A percentile compares a stretch with the other conserved stretches of the same genome.
Conservation (phyloP, 2,113 vertebrate species). For the Melanostigma gelatinosum region DNA sequence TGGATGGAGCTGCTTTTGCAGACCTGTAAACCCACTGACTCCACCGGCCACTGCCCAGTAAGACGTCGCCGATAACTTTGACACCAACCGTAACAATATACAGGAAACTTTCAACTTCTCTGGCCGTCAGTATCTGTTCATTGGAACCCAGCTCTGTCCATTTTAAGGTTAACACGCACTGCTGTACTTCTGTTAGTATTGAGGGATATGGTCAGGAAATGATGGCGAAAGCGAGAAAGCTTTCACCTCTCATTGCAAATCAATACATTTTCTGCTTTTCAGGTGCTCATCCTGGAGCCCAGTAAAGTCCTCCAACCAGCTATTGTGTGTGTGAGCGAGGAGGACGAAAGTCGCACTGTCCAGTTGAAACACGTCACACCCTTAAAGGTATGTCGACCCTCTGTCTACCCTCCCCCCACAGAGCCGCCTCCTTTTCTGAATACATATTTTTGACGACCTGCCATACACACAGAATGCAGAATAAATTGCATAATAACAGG, state of each 20-base stretch:
- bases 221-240: too few species aligned
- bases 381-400: slow-evolving; percentile 79
- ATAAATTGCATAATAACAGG: neutral
- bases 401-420: neutral
- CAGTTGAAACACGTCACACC: slow-evolving; percentile 82
- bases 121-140: neutral
- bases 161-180: neutral
- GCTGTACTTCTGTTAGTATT: neutral
- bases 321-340: slow-evolving; percentile 78
- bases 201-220: neutral
- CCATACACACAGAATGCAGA: neutral
- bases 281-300: slow-evolving; percentile 91
- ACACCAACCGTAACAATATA: neutral
- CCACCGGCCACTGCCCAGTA: slow-evolving; percentile 82
- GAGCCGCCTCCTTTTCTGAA: neutral
- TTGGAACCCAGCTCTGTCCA: neutral
- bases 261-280: slow-evolving; percentile 1
- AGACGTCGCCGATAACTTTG: slow-evolving; percentile 42
- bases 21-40: slow-evolving; percentile 83
- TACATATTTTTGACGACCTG: neutral
- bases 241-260: neutral
- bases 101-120: neutral
- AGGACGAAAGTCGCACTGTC: slow-evolving; percentile 78
- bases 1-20: slow-evolving; percentile 90
- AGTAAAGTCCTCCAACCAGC: slow-evolving; percentile 87